Base-by-base conservation (phyloP, 35 echinoderm and acorn worm genomes). In the Apostichopus japonicus region DNA sequence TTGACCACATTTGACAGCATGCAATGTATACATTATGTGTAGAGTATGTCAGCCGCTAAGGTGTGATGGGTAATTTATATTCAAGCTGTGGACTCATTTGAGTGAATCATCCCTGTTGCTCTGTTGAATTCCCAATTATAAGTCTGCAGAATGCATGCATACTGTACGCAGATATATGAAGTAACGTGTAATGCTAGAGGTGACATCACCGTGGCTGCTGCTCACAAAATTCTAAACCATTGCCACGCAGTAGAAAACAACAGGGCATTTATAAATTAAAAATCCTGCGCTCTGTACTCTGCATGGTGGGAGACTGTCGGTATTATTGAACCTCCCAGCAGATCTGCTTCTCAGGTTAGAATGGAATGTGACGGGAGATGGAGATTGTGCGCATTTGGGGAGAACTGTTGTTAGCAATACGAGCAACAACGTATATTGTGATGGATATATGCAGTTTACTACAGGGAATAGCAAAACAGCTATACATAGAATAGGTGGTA, bases 71-170 rank as follows among this genome's bases (percentile, higher is more conserved):
- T 67, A 67, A 67, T 67, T 15, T 15, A 67, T 67, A 67, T 67
- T 11, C 63, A 67, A 67, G 63, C 63, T 67, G 63, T 67, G 63
- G 19, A 19, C 63, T 67, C 71, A 7, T 75, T 75, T 6, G 71
- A 75, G 71, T 75, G 71, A 75, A 75, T 75, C 71, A 75, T 75
- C 71, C 71, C 71, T 75, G 71, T 75, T 75, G 71, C 71, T n/a
- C 13, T 75, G 57, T 13, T 11, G 57, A 61, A 61, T 61, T 61
- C 57, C 57, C 57, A 61, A 61, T 61, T 61, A 61, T 61, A 21
- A 13, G n/a, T 24, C 71, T 73, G 17, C 71, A 5, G 71, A 21
- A 19, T 7, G 71, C 19, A 2, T 67, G 4, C 19, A 19, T 19
- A 67, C 63, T 67, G 63, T 67, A 67, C 8, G 63, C 19, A 67